Conservation (phyloP, 2,797 vertebrate genomes). For the Florisuga fusca region DNA sequence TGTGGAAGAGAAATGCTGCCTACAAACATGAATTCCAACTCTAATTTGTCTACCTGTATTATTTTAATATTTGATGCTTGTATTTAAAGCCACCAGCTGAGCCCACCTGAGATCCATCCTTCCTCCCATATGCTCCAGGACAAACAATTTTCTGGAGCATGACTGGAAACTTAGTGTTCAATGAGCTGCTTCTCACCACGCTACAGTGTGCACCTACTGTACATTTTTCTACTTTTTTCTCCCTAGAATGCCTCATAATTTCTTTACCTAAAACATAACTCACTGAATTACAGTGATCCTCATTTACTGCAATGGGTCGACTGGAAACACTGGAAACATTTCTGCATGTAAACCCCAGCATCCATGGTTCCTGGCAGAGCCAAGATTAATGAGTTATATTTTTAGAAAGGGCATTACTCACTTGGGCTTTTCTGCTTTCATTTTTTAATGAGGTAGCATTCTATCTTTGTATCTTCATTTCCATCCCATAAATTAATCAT, state of each 20-base stretch:
- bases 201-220: too few species aligned
- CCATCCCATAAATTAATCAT: constrained; percentile 39
- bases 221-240: background rate
- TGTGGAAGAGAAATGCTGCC: background rate
- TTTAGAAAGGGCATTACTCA: constrained; percentile 34
- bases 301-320: background rate
- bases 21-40: background rate
- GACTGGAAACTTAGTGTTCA: background rate
- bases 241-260: background rate
- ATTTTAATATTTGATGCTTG: background rate
- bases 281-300: background rate
- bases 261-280: background rate
- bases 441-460: constrained; percentile 17
- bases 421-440: constrained; percentile 19
- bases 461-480: constrained; percentile 26
- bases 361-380: background rate
- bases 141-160: background rate
- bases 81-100: too few species aligned
- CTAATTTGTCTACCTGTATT: background rate
- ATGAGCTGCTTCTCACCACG: background rate
- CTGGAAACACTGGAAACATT: background rate
- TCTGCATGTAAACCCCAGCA: background rate
- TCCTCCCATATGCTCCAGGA: fast-evolving
- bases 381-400: constrained; percentile 6
- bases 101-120: background rate